A percentile compares a stretch with the other conserved stretches of the same genome.
Conservation (phyloP, 2,113 vertebrate species). For the Paradisaea rubra region DNA sequence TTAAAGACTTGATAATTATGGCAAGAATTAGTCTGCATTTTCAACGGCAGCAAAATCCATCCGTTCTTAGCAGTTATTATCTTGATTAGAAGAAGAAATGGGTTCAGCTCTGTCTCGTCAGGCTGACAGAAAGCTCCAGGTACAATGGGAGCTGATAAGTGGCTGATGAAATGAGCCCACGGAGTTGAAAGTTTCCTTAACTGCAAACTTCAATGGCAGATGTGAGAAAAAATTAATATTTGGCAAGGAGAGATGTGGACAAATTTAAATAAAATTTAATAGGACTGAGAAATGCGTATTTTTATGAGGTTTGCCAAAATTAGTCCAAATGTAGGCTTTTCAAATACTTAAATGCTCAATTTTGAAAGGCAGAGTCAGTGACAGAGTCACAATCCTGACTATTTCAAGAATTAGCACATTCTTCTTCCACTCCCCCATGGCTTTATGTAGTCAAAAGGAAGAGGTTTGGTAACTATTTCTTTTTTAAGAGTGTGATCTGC, state of each 20-base stretch:
- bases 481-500: not conserved
- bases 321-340: not conserved
- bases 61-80: constrained; percentile 46
- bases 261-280: too few relatives aligned
- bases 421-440: not conserved
- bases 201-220: not conserved
- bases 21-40: constrained; percentile 52
- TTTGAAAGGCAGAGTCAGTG: not conserved
- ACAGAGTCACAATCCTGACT: not conserved
- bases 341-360: not conserved
- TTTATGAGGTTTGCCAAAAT: not conserved
- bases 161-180: not conserved
- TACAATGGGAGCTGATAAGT: not conserved
- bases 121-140: not conserved
- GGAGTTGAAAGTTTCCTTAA: not conserved
- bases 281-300: rapidly evolving
- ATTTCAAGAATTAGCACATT: not conserved
- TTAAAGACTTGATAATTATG: constrained; percentile 54
- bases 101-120: not conserved
- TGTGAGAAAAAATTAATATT: not conserved
- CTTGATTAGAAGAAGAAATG: constrained; percentile 7
- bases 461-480: not conserved
- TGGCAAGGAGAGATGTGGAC: not conserved
- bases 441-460: not conserved
- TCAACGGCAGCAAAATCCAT: constrained; percentile 25